phyloP scores from a whole-genome alignment of 1,140 invertebrate genomes.

The Vanessa atalanta region DNA sequence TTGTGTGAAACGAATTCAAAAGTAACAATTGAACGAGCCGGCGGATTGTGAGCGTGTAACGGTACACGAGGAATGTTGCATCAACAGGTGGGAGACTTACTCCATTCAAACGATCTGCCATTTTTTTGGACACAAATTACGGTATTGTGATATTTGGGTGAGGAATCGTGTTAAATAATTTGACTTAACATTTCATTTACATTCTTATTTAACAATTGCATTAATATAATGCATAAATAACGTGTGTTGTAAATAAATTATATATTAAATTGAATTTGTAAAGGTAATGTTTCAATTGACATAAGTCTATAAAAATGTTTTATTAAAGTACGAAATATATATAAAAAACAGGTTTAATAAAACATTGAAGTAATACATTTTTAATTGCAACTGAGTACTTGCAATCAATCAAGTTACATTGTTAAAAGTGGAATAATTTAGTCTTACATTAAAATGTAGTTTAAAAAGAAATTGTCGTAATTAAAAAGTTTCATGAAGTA shows the following conservation, averaged over 20 bases:
- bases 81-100: conserved; percentile 20
- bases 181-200: background rate
- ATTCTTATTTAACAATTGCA: background rate
- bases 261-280: no score
- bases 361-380: background rate
- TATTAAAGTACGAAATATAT: no score
- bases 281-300: no score
- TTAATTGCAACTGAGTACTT: background rate
- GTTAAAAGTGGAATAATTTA: background rate
- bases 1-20: background rate
- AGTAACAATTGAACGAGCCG: conserved; percentile 11
- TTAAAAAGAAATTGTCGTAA: no score
- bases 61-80: conserved; percentile 31
- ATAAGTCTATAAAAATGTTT: no score
- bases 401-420: background rate
- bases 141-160: background rate
- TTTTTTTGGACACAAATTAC: background rate
- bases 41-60: conserved; percentile 25
- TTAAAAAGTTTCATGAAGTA: no score
- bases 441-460: no score
- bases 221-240: background rate
- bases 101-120: conserved; percentile 16
- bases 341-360: no score
- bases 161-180: background rate
- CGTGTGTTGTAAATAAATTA: no score